Base-by-base conservation (phyloP, 53 echinoderm and acorn worm genomes). In the Luidia sarsii region DNA sequence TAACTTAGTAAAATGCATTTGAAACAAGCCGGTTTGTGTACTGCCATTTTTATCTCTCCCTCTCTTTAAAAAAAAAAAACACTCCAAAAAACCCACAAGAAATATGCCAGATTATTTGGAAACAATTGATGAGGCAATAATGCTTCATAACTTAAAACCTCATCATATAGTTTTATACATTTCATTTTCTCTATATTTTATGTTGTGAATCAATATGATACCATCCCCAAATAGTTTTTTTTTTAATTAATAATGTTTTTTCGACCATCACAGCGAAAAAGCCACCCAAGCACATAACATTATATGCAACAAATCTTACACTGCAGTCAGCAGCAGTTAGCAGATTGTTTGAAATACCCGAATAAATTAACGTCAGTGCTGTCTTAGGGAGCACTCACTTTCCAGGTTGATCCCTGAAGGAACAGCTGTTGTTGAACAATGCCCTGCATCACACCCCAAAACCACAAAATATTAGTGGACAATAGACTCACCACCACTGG, bases 321-420 rank as follows among this genome's bases (percentile, higher is more conserved):
- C 15, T 29, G 33, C 32, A 7, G 33, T 30, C 34, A 36, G 20
- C 63, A 77, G n/a, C 24, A n/a, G n/a, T n/a, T n/a, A 45, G 77
- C 77, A 77, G 77, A 55, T 77, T 77, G 77, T 77, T 77, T 77
- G 77, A 77, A 77, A 77, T 32, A 77, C 77, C 45, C 18, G 45
- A 59, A 45, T 77, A 77, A 77, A 77, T 77, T 77, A 77, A 77
- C 77, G 55, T 77, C 77, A 15, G 77, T 61, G 77, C 77, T 77
- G 77, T 77, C 77, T 77, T 77, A 48, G 13, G 46, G 39, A 77
- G 77, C 77, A 77, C 77, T 77, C 77, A 77, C 77, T 77, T 77
- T 77, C 77, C 77, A 77, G 33, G 77, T 43, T 46, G 77, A 77
- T 77, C 77, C 77, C 77, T 77, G 77, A 45, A 77, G 37, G 77